These are phyloP conservation scores for Leucophenga varia DNA, from an alignment of 1,140 invertebrate genomes.

Conservation along the genomic window DNA sequence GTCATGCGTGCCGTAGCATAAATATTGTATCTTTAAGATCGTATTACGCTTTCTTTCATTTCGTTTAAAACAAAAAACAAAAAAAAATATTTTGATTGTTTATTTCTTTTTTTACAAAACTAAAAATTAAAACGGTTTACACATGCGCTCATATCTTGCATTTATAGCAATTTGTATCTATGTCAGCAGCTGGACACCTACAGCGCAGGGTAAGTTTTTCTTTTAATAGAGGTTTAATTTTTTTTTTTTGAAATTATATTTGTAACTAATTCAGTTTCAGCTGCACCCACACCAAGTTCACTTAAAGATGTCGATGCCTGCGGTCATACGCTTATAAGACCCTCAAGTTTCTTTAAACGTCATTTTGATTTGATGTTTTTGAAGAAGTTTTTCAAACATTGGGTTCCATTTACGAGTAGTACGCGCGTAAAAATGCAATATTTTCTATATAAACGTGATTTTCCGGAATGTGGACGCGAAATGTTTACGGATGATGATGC, in stretches of 20 bases:
- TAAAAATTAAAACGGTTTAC: too few relatives aligned
- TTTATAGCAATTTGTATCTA: too few relatives aligned
- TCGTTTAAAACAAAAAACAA: too few relatives aligned
- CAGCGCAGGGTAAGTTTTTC: too few relatives aligned
- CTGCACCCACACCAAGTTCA: constrained; percentile 4
- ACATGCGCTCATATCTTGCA: too few relatives aligned
- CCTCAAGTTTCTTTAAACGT: constrained; percentile 20
- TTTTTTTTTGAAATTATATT: neutral
- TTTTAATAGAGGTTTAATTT: neutral
- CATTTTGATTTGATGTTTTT: constrained; percentile 37
- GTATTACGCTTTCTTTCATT: too few relatives aligned
- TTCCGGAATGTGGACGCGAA: constrained; percentile 46
- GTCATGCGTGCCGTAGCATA: too few relatives aligned
- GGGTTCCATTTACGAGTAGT: constrained; percentile 35
- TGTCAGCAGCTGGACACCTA: too few relatives aligned
- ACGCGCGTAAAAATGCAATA: constrained; percentile 45
- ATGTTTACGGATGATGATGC: constrained; percentile 34
- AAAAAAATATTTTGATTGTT: too few relatives aligned
- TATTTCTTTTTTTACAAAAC: too few relatives aligned
- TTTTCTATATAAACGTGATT: constrained; percentile 44
- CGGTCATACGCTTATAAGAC: constrained; percentile 34
- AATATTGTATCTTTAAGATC: too few relatives aligned
- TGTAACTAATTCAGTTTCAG: neutral
- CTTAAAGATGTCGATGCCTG: constrained; percentile 13
- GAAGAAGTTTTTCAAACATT: constrained; percentile 48